phyloP scores from a whole-genome alignment of 2,797 vertebrate species.

The Sebastes itinus region DNA sequence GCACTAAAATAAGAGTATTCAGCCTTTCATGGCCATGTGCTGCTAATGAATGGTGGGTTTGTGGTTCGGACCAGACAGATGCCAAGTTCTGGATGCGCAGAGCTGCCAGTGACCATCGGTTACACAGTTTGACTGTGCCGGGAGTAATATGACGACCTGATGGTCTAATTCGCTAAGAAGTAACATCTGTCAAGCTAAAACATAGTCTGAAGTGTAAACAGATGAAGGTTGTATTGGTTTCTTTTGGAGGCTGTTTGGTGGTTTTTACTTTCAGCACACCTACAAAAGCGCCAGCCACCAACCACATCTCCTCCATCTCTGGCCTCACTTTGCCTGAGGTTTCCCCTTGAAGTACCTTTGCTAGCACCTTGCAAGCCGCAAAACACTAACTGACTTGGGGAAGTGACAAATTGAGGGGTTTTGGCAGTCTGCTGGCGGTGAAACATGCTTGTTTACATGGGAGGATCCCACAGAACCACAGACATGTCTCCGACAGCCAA shows the following conservation, averaged over 20 bases:
- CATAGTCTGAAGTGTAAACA: slow-evolving; percentile 53
- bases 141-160: slow-evolving; percentile 40
- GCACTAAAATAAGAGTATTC: not conserved
- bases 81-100: slow-evolving; percentile 47
- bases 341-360: slow-evolving; percentile 70
- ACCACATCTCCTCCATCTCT: slow-evolving; percentile 76
- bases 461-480: slow-evolving; percentile 80
- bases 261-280: slow-evolving; percentile 70
- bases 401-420: slow-evolving; percentile 82
- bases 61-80: slow-evolving; percentile 48
- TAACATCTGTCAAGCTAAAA: slow-evolving; percentile 52
- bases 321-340: slow-evolving; percentile 69
- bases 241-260: slow-evolving; percentile 45
- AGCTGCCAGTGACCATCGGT: slow-evolving; percentile 51
- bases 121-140: slow-evolving; percentile 22
- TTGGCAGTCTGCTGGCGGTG: slow-evolving; percentile 72
- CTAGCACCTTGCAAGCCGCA: slow-evolving; percentile 79
- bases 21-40: slow-evolving; percentile 1
- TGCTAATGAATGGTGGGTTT: slow-evolving; percentile 61
- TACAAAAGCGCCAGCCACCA: slow-evolving; percentile 66
- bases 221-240: slow-evolving; percentile 46
- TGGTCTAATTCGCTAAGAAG: slow-evolving; percentile 35
- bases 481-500: slow-evolving; percentile 56
- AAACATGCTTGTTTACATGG: slow-evolving; percentile 76
- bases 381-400: slow-evolving; percentile 70